phyloP scores from a whole-genome alignment of 1,140 invertebrate species.

The Drosophila prosaltans region DNA sequence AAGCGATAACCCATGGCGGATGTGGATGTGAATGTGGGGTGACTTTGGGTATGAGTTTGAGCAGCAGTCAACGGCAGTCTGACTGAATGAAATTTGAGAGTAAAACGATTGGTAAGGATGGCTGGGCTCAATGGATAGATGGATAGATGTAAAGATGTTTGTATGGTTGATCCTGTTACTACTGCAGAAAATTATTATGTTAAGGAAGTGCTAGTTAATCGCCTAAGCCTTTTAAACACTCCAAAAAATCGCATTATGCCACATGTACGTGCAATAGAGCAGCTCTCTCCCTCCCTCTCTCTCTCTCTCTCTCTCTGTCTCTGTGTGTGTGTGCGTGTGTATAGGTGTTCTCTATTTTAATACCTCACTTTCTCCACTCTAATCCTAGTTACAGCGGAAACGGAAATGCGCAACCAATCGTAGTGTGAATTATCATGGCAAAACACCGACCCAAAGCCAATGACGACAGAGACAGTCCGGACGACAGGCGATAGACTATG shows the following conservation, averaged over 20 bases:
- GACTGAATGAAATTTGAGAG: conserved; percentile 4
- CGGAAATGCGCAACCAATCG: conserved; percentile 31
- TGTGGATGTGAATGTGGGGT: conserved; percentile 7
- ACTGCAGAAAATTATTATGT: conserved; percentile 27
- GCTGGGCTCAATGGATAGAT: background rate
- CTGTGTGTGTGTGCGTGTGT: background rate
- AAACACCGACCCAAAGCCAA: conserved; percentile 21
- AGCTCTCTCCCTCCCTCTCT: background rate
- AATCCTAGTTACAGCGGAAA: conserved; percentile 19
- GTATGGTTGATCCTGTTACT: background rate
- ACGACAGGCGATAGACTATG: conserved; percentile 1
- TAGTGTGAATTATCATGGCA: conserved; percentile 32
- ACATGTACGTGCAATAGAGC: conserved; percentile 18
- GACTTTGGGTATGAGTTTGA: background rate
- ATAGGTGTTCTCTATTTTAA: background rate
- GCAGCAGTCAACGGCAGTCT: background rate
- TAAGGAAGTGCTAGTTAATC: conserved; percentile 31
- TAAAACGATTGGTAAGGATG: background rate
- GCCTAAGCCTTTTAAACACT: conserved; percentile 28
- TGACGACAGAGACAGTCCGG: background rate
- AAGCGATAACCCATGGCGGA: conserved; percentile 26
- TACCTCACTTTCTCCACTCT: background rate
- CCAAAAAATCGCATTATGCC: conserved; percentile 27
- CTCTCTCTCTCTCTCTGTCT: background rate
- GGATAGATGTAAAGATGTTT: conserved; percentile 4